Conservation (phyloP, 2,113 vertebrate species). For the Dendrocopos noguchii region DNA sequence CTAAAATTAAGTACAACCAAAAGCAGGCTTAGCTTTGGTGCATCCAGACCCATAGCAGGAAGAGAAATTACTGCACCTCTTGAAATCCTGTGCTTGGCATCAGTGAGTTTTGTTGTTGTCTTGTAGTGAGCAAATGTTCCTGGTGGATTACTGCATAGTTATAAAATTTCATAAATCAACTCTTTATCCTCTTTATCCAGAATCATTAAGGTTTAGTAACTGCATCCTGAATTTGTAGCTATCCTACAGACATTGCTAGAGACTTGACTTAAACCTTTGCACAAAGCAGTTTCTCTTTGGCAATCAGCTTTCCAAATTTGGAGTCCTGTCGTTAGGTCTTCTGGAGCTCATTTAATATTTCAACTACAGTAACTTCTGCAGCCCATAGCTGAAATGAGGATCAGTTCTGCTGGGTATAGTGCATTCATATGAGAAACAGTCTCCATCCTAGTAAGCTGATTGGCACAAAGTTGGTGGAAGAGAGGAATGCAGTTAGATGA, state of each 20-base stretch:
- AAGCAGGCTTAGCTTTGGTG: not conserved
- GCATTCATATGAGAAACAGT: not conserved
- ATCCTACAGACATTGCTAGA: not conserved
- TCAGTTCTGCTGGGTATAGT: not conserved
- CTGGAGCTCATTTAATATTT: not conserved
- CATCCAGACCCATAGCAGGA: not conserved
- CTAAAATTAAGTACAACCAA: conserved; percentile 39
- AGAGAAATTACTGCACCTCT: not conserved
- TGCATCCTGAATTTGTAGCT: not conserved
- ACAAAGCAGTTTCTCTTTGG: not conserved
- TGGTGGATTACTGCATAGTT: not conserved
- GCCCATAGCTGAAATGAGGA: not conserved
- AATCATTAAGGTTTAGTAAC: not conserved
- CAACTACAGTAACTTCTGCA: not conserved
- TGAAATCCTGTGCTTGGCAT: not conserved
- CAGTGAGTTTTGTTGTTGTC: not conserved
- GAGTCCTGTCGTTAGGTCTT: not conserved
- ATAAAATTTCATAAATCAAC: not conserved
- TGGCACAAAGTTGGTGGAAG: not conserved
- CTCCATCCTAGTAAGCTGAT: not conserved
- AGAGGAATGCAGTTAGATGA: not conserved
- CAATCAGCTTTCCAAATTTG: not conserved
- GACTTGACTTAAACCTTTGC: not conserved
- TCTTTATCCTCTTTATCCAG: not conserved
- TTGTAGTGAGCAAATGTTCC: not conserved